These are phyloP conservation scores for Paragorgia papillata DNA, from an alignment of 92 coral and sea anemone species.

Conservation along the genomic window DNA sequence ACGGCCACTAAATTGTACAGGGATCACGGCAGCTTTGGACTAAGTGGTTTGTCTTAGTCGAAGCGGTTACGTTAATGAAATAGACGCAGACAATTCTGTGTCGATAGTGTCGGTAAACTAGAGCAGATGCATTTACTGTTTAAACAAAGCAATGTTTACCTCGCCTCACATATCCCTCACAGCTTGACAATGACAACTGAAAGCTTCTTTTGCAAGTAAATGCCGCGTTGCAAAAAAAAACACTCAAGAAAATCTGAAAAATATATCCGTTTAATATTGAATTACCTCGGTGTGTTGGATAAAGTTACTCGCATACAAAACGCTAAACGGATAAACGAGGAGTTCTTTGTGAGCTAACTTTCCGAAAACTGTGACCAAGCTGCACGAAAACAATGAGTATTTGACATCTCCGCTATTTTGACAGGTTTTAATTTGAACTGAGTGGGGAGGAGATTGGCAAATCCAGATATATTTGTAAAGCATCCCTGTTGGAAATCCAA, in stretches of 20 bases:
- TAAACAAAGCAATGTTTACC: constrained; percentile 36
- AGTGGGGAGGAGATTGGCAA: constrained; percentile 40
- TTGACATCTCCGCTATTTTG: constrained; percentile 36
- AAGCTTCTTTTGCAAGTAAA: constrained; percentile 17
- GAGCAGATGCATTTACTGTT: constrained; percentile 39
- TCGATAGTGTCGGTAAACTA: background rate
- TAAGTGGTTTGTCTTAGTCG: constrained; percentile 7
- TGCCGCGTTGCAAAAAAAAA: background rate
- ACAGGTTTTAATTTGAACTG: constrained; percentile 49
- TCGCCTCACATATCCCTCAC: constrained; percentile 36
- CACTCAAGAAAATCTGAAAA: background rate
- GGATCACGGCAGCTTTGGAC: constrained; percentile 3
- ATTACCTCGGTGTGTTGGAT: background rate
- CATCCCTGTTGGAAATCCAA: constrained; percentile 30
- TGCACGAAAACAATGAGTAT: constrained; percentile 32
- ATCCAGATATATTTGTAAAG: constrained; percentile 40
- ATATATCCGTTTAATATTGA: background rate
- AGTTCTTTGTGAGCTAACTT: background rate
- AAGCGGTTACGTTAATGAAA: background rate
- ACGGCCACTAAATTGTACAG: background rate
- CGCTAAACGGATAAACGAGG: background rate
- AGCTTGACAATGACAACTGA: constrained; percentile 40
- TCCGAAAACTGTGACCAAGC: constrained; percentile 4
- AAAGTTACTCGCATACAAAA: background rate
- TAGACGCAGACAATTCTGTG: background rate